Evolutionary conservation across 2,113 vertebrate genomes (phyloP).

Genomic region (Protomyctophum bolini): DNA sequence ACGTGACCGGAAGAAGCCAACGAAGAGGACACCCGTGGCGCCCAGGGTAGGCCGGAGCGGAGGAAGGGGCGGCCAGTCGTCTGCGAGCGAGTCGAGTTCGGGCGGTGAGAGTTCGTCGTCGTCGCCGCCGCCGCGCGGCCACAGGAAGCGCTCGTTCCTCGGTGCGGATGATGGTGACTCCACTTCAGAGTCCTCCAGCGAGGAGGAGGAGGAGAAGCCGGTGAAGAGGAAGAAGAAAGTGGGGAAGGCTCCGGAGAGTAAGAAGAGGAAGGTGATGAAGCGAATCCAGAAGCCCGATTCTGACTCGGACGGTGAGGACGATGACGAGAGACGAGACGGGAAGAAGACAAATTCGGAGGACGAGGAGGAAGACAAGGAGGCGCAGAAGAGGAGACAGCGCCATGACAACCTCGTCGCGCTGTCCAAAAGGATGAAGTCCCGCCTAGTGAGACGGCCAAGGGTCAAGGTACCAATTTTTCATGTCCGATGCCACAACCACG

Average conservation of each 20-base stretch:
- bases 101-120: constrained; percentile 47
- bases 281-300: constrained; percentile 8
- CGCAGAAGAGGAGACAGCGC: constrained; percentile 12
- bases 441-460: not conserved
- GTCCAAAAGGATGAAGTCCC: constrained; percentile 15
- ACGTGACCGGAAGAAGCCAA: not conserved
- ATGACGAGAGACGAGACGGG: not conserved
- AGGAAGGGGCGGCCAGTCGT: too few relatives aligned
- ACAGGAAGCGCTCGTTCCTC: constrained; percentile 68
- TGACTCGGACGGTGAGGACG: constrained; percentile 14
- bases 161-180: constrained; percentile 61
- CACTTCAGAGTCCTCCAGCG: constrained; percentile 4
- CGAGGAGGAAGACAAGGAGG: constrained; percentile 4
- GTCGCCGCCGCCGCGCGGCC: constrained; percentile 63
- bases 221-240: constrained; percentile 47
- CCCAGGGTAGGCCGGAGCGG: too few relatives aligned
- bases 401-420: constrained; percentile 15
- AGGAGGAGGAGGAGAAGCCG: constrained; percentile 1
- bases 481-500: too few relatives aligned
- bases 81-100: too few relatives aligned
- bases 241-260: not conserved
- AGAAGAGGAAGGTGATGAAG: constrained; percentile 10
- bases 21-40: not conserved
- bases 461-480: not conserved
- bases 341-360: not conserved